A percentile compares a stretch with the other conserved stretches of the same genome.
These are phyloP conservation scores for Rissa tridactyla DNA, from an alignment of 2,113 vertebrate genomes.

Conservation along the genomic window DNA sequence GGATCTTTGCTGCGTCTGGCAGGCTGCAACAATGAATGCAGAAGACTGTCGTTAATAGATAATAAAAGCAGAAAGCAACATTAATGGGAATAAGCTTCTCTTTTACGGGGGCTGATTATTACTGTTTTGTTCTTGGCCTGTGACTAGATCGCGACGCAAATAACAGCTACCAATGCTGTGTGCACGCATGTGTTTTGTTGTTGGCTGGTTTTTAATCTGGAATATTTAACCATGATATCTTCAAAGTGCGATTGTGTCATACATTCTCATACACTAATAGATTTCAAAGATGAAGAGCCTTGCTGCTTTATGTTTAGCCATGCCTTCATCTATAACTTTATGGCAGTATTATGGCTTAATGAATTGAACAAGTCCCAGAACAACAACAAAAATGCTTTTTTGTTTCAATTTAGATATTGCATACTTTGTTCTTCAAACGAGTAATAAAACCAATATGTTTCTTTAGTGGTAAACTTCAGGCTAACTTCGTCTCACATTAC, in stretches of 20 bases:
- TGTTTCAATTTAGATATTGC: conserved; percentile 54
- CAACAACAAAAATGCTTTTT: conserved; percentile 55
- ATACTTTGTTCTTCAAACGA: conserved; percentile 38
- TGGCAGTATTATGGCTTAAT: conserved; percentile 46
- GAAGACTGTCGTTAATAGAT: conserved; percentile 50
- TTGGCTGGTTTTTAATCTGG: conserved; percentile 20
- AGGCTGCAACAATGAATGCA: conserved; percentile 33
- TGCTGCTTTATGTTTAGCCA: conserved; percentile 50
- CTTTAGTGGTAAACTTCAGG: conserved; percentile 38
- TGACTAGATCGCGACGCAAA: neutral
- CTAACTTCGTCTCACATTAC: conserved; percentile 33
- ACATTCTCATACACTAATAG: conserved; percentile 34
- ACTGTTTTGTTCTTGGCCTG: conserved; percentile 18
- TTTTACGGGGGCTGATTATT: conserved; percentile 15
- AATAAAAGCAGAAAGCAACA: conserved; percentile 51
- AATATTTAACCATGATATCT: conserved; percentile 22
- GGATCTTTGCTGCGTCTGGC: conserved; percentile 34
- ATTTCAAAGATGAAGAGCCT: conserved; percentile 63
- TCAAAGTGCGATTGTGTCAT: conserved; percentile 24
- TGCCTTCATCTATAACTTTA: conserved; percentile 54
- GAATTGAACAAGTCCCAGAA: conserved; percentile 57
- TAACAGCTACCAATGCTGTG: neutral
- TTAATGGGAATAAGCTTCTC: conserved; percentile 43
- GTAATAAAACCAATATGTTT: conserved; percentile 57
- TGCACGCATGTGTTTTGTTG: conserved; percentile 19